Percentiles rank a stretch among this genome's conserved stretches.
These are phyloP conservation scores for Odontesthes bonariensis DNA, from an alignment of 2,113 vertebrate species.

Conservation along the genomic window DNA sequence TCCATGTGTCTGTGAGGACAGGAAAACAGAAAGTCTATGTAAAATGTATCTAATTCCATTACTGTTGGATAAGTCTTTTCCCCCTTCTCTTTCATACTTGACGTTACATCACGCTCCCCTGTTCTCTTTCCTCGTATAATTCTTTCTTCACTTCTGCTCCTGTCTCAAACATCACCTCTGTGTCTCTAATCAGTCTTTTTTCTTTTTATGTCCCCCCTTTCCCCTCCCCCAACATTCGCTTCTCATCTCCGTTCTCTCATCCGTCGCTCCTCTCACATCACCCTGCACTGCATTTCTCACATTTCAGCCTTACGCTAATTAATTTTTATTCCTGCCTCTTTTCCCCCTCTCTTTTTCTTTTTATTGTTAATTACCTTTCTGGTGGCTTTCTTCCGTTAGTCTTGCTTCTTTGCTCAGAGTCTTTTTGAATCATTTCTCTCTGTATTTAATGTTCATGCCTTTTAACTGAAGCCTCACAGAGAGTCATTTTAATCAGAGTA, in stretches of 20 bases:
- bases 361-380: background rate
- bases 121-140: background rate
- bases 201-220: slow-evolving; percentile 25
- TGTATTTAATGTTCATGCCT: slow-evolving; percentile 1
- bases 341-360: background rate
- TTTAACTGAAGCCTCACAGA: slow-evolving; percentile 32
- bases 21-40: slow-evolving; percentile 5
- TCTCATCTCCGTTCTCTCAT: slow-evolving; percentile 3
- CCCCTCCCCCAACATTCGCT: slow-evolving; percentile 31
- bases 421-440: background rate
- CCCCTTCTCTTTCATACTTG: background rate
- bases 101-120: slow-evolving; percentile 26
- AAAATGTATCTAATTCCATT: slow-evolving; percentile 7
- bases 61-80: background rate
- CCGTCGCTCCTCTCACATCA: slow-evolving; percentile 21
- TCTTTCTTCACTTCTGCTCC: slow-evolving; percentile 28
- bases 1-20: background rate
- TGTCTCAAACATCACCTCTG: slow-evolving; percentile 32
- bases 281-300: background rate
- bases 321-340: background rate
- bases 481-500: slow-evolving; percentile 45
- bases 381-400: background rate
- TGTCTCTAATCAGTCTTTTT: slow-evolving; percentile 35
- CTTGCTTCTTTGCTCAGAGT: background rate
- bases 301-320: slow-evolving; percentile 8